Percentiles rank a stretch among this genome's conserved stretches.
Evolutionary conservation across 2,888 invertebrate genomes (phyloP).

Genomic region (Endotricha flammealis): DNA sequence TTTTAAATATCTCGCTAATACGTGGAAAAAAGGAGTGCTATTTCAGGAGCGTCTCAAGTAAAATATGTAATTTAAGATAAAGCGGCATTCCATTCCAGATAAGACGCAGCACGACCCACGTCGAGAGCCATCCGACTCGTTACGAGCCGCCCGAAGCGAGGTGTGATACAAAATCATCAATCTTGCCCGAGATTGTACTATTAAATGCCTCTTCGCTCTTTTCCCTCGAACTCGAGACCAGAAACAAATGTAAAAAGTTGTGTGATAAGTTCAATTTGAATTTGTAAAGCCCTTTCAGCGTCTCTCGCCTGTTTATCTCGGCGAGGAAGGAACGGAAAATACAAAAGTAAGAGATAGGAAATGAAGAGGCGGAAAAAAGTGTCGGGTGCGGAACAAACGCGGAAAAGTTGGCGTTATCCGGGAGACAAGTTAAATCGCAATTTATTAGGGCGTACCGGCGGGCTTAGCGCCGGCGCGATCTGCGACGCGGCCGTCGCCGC

Average conservation of each 20-base stretch:
- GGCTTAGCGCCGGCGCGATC: slow-evolving; percentile 51
- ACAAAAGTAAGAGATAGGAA: slow-evolving; percentile 79
- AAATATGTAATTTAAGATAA: slow-evolving; percentile 78
- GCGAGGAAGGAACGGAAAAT: slow-evolving; percentile 72
- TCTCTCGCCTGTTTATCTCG: slow-evolving; percentile 78
- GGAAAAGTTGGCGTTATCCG: slow-evolving; percentile 77
- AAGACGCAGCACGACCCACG: slow-evolving; percentile 74
- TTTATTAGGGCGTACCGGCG: slow-evolving; percentile 74
- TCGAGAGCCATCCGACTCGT: slow-evolving; percentile 72
- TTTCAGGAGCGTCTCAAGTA: slow-evolving; percentile 67
- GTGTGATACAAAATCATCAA: slow-evolving; percentile 79
- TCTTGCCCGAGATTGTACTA: slow-evolving; percentile 77
- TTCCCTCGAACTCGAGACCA: slow-evolving; percentile 74
- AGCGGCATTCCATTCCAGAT: slow-evolving; percentile 75
- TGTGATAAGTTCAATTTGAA: slow-evolving; percentile 79
- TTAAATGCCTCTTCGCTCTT: slow-evolving; percentile 77
- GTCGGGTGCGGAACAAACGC: slow-evolving; percentile 76
- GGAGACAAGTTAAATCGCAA: slow-evolving; percentile 78
- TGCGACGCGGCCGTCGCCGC: slow-evolving; percentile 26
- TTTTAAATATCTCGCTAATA: slow-evolving; percentile 39
- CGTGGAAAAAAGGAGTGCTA: slow-evolving; percentile 49
- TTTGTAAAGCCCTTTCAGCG: slow-evolving; percentile 79
- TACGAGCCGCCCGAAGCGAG: slow-evolving; percentile 77
- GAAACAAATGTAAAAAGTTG: slow-evolving; percentile 79
- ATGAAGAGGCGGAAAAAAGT: slow-evolving; percentile 78